These are phyloP conservation scores for Ptychodera flava DNA, from an alignment of 35 echinoderm and acorn worm genomes.

Conservation along the genomic window DNA sequence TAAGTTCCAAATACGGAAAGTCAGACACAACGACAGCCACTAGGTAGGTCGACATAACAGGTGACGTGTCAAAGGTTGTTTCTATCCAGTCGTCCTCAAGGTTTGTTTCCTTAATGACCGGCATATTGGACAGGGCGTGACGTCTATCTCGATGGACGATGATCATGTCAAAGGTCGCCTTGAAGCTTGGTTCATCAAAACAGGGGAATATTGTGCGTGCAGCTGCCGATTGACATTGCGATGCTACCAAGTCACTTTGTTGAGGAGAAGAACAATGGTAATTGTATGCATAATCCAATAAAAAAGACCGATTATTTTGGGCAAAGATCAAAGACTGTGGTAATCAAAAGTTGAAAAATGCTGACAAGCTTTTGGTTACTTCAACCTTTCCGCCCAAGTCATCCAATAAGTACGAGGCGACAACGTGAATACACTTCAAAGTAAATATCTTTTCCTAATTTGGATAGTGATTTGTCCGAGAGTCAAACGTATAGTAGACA, in stretches of 20 bases:
- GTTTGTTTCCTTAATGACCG: conserved; percentile 7
- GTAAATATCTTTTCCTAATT: no score
- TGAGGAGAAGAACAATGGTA: no score
- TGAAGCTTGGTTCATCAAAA: conserved; percentile 67
- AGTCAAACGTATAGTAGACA: no score
- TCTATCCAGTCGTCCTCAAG: conserved; percentile 13
- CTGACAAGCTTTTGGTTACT: no score
- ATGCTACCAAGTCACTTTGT: conserved; percentile 33
- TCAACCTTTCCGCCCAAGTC: no score
- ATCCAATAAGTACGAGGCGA: no score
- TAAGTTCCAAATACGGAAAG: neutral
- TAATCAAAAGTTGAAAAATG: no score
- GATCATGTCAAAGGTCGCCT: conserved; percentile 34
- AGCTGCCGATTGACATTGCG: conserved; percentile 33
- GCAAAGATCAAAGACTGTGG: no score
- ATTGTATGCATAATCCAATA: no score
- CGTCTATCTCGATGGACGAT: conserved; percentile 31
- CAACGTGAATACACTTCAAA: no score
- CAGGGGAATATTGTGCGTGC: conserved; percentile 57
- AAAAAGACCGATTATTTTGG: no score
- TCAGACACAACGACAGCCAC: conserved; percentile 55
- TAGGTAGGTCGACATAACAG: conserved; percentile 52
- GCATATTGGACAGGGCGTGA: conserved; percentile 37
- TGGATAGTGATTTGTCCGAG: no score
- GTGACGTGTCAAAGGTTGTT: conserved; percentile 31